phyloP scores from a whole-genome alignment of 2,797 vertebrate genomes.

The Sphenopsis melanotis region DNA sequence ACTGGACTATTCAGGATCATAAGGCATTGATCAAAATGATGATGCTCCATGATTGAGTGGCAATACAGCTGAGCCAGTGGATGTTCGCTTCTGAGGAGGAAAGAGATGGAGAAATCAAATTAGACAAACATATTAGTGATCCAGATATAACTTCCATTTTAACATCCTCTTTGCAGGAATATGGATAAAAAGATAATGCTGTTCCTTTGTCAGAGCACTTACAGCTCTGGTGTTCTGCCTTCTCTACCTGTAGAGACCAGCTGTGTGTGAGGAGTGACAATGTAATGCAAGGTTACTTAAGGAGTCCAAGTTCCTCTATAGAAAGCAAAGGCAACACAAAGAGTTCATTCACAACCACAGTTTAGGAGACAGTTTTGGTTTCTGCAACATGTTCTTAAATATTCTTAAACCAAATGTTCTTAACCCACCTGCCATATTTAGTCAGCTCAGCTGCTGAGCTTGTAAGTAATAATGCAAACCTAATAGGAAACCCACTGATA shows the following conservation, averaged over 20 bases:
- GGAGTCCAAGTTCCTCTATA: not conserved
- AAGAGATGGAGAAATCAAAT: not conserved
- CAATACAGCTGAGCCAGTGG: conserved; percentile 96
- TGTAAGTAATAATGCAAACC: not conserved
- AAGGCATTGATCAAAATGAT: conserved; percentile 97
- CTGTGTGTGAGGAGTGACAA: not conserved
- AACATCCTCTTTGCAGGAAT: not conserved
- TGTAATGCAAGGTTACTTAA: not conserved
- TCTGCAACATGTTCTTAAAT: not conserved
- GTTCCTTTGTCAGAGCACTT: not conserved
- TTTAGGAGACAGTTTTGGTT: not conserved
- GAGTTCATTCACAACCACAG: not conserved
- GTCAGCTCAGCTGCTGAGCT: not conserved
- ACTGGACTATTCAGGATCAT: conserved; percentile 98
- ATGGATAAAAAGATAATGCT: not conserved
- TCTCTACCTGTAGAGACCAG: not conserved
- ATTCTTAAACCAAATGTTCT: not conserved
- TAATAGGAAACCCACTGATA: not conserved
- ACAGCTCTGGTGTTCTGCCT: not conserved
- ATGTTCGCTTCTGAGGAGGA: conserved; percentile 86
- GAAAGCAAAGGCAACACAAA: not conserved
- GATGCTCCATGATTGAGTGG: conserved; percentile 98
- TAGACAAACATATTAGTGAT: not conserved
- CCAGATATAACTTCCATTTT: not conserved
- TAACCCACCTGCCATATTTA: not conserved